Base-by-base conservation (phyloP, 2,888 invertebrate genomes). In the Brenthis ino region DNA sequence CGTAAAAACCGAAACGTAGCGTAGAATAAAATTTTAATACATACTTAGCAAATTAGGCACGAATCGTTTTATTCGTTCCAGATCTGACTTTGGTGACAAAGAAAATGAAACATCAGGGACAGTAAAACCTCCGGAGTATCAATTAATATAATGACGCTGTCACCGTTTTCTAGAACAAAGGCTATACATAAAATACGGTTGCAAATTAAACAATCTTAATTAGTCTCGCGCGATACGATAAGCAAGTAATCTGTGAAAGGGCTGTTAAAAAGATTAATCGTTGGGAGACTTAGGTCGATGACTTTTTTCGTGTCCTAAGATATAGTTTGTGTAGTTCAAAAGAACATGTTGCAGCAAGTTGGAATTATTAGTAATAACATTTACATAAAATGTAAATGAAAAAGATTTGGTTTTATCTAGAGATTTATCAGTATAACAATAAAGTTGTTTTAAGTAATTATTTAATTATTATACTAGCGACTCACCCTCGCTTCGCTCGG, bases 101-200 rank as follows among this genome's bases (percentile, higher is more conserved):
- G 72, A 71, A 69, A 71, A 67, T 73, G 67, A 64, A 70, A 72
- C 71, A 71, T 66, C 66, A 68, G 69, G 58, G 58, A 73, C 54
- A 48, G 65, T 60, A 70, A 68, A 70, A 55, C 69, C 73, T 69
- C 71, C 50, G 14, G 70, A 65, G 74, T 57, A 72, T 72, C 74
- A 74, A 73, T 74, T 72, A 74, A 73, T 67, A 69, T 70, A 73
- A 73, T 71, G 73, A 73, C 65, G 67, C 67, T 65, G 68, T 64
- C 69, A 57, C 72, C 71, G 71, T 60, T 55, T 69, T 70, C 58
- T 16, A 60, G 65, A 58, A 70, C 70, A 72, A 70, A 72, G 65
- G 65, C 64, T 65, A 68, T 51, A 57, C 56, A 64, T 69, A 60
- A 65, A 70, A 65, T 58, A 51, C 57, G 57, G 56, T 64, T 37